These are phyloP conservation scores for Nesidiocoris tenuis DNA, from an alignment of 2,888 invertebrate genomes.

Conservation along the genomic window DNA sequence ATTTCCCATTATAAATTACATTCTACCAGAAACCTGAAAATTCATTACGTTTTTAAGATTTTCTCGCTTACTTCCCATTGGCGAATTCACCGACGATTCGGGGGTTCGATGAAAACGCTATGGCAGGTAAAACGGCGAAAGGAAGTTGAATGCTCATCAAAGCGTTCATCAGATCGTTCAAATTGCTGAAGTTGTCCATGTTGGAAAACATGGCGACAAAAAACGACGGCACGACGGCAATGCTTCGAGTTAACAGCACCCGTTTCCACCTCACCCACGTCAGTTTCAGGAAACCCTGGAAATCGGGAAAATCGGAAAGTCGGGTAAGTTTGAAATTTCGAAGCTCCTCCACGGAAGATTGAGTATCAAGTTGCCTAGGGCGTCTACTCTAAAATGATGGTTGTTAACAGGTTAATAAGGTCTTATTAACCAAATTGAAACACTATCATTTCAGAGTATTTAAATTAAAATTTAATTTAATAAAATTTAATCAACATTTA, in stretches of 20 bases:
- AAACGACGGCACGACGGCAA: conserved; percentile 74
- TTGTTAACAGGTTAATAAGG: no score
- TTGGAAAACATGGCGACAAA: conserved; percentile 66
- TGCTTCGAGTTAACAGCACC: conserved; percentile 76
- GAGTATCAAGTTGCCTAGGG: no score
- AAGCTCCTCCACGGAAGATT: no score
- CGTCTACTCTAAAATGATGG: no score
- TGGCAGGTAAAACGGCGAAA: conserved; percentile 80
- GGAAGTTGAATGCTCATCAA: conserved; percentile 84
- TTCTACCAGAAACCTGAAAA: background rate
- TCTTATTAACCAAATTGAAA: no score
- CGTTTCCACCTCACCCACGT: conserved; percentile 84
- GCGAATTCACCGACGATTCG: conserved; percentile 81
- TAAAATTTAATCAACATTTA: no score
- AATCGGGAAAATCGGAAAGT: no score
- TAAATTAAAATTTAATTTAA: no score
- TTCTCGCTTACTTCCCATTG: conserved; percentile 70
- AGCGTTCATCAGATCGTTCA: conserved; percentile 84
- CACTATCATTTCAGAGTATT: no score
- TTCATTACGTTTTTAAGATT: background rate
- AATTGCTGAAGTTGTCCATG: conserved; percentile 68
- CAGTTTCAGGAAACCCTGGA: conserved; percentile 73
- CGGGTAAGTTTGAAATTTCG: background rate
- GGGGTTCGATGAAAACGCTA: conserved; percentile 77
- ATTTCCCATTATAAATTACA: no score